Percentiles rank a stretch among this genome's conserved stretches.
phyloP scores from a whole-genome alignment of 2,797 vertebrate species.

The Sebastes reedi region DNA sequence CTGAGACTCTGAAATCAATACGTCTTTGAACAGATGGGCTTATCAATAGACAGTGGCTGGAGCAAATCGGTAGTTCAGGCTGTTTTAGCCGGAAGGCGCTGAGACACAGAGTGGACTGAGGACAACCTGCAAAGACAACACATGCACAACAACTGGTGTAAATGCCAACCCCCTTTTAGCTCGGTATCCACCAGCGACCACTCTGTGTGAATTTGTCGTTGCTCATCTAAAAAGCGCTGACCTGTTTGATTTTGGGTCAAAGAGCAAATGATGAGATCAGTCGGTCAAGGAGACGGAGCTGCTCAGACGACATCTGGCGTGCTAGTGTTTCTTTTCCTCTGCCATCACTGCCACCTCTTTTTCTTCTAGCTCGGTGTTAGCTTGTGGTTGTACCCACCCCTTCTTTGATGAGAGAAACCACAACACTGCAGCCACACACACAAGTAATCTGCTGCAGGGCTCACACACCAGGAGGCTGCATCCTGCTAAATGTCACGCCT shows the following conservation, averaged over 20 bases:
- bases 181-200: background rate
- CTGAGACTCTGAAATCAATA: conserved; percentile 68
- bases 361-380: background rate
- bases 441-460: conserved; percentile 19
- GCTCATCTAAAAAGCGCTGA: conserved; percentile 9
- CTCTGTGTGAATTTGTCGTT: background rate
- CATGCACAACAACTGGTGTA: conserved; percentile 26
- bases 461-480: conserved; percentile 26
- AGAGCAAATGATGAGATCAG: conserved; percentile 17
- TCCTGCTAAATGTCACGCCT: conserved; percentile 57
- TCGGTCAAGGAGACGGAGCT: conserved; percentile 17
- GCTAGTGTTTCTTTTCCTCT: background rate
- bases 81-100: conserved; percentile 34
- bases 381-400: background rate
- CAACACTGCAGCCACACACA: conserved; percentile 1
- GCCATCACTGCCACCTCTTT: background rate
- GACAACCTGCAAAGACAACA: conserved; percentile 17
- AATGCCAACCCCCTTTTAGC: conserved; percentile 45
- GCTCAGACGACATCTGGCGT: background rate
- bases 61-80: conserved; percentile 49
- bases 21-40: conserved; percentile 70
- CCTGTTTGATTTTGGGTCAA: conserved; percentile 11
- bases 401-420: conserved; percentile 13
- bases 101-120: conserved; percentile 21
- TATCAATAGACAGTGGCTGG: conserved; percentile 66